Percentiles rank a stretch among this genome's conserved stretches.
These are phyloP conservation scores for Yponomeuta evonymella DNA, from an alignment of 2,888 invertebrate species.

Conservation along the genomic window DNA sequence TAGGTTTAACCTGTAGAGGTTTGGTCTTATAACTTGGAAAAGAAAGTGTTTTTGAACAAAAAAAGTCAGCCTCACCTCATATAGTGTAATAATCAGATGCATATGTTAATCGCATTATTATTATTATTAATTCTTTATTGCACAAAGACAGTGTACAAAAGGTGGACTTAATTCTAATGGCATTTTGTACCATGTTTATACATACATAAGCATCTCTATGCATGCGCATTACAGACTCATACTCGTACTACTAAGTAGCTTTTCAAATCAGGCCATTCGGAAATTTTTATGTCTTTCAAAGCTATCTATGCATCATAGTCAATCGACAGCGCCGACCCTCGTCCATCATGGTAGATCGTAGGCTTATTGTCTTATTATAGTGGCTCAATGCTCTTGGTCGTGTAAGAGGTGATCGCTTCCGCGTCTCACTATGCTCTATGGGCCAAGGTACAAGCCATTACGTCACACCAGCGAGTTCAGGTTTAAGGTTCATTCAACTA, in stretches of 20 bases:
- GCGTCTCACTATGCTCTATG: conserved; percentile 25
- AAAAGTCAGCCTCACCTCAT: background rate
- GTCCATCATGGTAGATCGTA: conserved; percentile 30
- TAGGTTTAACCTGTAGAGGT: no score
- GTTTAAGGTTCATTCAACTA: background rate
- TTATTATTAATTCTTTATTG: no score
- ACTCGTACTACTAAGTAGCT: background rate
- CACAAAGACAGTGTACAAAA: no score
- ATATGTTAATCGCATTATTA: no score
- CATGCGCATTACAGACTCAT: no score
- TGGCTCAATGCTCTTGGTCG: conserved; percentile 27
- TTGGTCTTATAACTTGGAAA: no score
- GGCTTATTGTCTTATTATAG: conserved; percentile 43
- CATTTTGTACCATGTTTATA: no score
- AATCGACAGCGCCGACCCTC: background rate
- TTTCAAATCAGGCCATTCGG: background rate
- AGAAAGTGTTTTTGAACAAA: background rate
- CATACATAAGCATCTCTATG: no score
- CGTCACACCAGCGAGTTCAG: background rate
- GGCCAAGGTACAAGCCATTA: background rate
- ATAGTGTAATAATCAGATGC: background rate
- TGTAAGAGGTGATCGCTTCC: conserved; percentile 34
- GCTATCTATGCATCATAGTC: background rate
- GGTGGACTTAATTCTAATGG: no score
- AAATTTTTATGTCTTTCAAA: background rate